A percentile compares a stretch with the other conserved stretches of the same genome.
These are phyloP conservation scores for Haliclona indistincta DNA, from an alignment of 37 sponge, comb jelly and placozoan genomes.

Conservation along the genomic window DNA sequence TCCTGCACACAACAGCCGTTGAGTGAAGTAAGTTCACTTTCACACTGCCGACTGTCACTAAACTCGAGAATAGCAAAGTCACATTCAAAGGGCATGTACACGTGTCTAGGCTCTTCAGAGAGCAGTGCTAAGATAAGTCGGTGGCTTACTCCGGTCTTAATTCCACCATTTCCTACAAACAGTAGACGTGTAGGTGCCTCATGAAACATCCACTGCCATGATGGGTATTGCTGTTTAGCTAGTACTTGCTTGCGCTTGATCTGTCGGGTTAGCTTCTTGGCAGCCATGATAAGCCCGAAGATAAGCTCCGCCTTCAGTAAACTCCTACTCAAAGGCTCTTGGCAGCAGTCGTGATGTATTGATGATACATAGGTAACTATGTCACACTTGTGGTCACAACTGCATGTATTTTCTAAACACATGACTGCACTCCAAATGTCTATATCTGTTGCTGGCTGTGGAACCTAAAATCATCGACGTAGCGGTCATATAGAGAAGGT, in stretches of 20 bases:
- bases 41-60: neutral
- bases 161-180: slow-evolving; percentile 72
- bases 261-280: slow-evolving; percentile 27
- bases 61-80: slow-evolving; percentile 55
- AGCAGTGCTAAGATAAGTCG: slow-evolving; percentile 24
- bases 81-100: slow-evolving; percentile 29
- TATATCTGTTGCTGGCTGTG: no score
- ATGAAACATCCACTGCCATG: slow-evolving; percentile 12
- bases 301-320: no score
- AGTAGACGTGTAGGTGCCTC: slow-evolving; percentile 33
- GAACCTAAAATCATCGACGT: no score
- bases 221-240: slow-evolving; percentile 26
- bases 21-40: neutral
- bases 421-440: no score
- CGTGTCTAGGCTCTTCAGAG: neutral
- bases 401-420: no score
- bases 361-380: no score
- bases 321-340: no score
- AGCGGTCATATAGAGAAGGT: no score
- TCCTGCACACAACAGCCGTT: slow-evolving; percentile 54
- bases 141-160: slow-evolving; percentile 39
- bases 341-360: no score
- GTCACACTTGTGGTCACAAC: no score
- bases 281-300: no score
- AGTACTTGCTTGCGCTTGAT: slow-evolving; percentile 32